These are phyloP conservation scores for Hirtodrosophila trivittata DNA, from an alignment of 2,888 invertebrate species.

Conservation along the genomic window DNA sequence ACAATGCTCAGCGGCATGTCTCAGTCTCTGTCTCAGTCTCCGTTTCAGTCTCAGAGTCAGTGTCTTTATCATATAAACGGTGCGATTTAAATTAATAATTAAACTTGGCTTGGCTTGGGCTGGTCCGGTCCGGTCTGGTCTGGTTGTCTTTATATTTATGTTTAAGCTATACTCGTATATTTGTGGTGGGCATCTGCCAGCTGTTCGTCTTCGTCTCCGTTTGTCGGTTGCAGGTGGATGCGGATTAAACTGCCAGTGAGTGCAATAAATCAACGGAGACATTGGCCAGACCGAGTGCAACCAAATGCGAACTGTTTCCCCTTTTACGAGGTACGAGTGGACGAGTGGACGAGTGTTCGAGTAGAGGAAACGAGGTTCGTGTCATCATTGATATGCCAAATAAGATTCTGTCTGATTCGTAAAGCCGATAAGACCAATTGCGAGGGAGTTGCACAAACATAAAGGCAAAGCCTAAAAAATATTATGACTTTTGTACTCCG, in stretches of 20 bases:
- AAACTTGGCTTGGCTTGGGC: constrained; percentile 14
- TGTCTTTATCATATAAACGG: constrained; percentile 79
- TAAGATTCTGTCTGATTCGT: constrained; percentile 33
- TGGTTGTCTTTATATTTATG: constrained; percentile 1
- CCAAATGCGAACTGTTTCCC: constrained; percentile 57
- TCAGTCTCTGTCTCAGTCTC: constrained; percentile 75
- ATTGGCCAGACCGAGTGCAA: constrained; percentile 52
- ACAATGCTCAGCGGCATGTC: constrained; percentile 73
- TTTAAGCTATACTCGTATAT: not conserved
- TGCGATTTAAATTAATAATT: constrained; percentile 79
- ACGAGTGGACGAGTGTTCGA: no score
- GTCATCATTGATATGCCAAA: constrained; percentile 55
- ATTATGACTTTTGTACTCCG: constrained; percentile 2
- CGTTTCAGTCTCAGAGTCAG: no score
- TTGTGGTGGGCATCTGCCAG: constrained; percentile 25
- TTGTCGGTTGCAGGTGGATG: constrained; percentile 47
- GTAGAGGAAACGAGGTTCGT: constrained; percentile 43
- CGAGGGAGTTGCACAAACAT: constrained; percentile 1
- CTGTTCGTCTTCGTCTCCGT: constrained; percentile 29
- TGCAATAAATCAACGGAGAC: constrained; percentile 71
- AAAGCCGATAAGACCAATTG: constrained; percentile 19
- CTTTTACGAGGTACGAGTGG: no score
- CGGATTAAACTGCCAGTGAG: constrained; percentile 46
- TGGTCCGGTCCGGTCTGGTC: constrained; percentile 4
- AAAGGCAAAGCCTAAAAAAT: not conserved